Conservation (phyloP, 2,113 vertebrate species). For the Callipepla californica region DNA sequence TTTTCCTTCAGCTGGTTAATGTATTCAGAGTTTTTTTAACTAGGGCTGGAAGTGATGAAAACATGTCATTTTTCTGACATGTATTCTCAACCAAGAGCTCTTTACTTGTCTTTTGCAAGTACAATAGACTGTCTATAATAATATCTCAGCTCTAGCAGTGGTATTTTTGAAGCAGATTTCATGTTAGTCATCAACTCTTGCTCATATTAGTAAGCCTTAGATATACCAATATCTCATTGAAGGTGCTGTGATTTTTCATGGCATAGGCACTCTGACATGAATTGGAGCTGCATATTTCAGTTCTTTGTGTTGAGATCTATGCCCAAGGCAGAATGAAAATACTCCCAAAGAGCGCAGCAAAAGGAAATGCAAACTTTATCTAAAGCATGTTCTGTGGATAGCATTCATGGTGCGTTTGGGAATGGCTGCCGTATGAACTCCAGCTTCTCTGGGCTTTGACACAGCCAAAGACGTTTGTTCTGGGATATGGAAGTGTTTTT, state of each 20-base stretch:
- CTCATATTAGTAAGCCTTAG: background rate
- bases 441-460: background rate
- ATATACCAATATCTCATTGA: background rate
- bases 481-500: background rate
- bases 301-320: background rate
- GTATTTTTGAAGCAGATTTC: constrained; percentile 66
- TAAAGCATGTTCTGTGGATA: background rate
- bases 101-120: constrained; percentile 75
- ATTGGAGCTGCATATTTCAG: background rate
- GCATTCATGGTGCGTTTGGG: background rate
- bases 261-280: background rate
- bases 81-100: constrained; percentile 71
- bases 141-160: constrained; percentile 54
- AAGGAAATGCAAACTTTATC: constrained; percentile 23
- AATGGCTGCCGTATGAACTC: background rate
- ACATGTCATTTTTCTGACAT: constrained; percentile 77
- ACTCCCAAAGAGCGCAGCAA: background rate
- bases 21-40: constrained; percentile 72
- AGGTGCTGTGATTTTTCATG: background rate
- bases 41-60: constrained; percentile 71
- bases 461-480: background rate
- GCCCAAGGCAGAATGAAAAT: background rate
- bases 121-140: constrained; percentile 74
- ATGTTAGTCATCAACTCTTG: constrained; percentile 65
- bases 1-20: constrained; percentile 69